Conservation (phyloP, 2,113 vertebrate genomes). For the Cichladusa arquata region DNA sequence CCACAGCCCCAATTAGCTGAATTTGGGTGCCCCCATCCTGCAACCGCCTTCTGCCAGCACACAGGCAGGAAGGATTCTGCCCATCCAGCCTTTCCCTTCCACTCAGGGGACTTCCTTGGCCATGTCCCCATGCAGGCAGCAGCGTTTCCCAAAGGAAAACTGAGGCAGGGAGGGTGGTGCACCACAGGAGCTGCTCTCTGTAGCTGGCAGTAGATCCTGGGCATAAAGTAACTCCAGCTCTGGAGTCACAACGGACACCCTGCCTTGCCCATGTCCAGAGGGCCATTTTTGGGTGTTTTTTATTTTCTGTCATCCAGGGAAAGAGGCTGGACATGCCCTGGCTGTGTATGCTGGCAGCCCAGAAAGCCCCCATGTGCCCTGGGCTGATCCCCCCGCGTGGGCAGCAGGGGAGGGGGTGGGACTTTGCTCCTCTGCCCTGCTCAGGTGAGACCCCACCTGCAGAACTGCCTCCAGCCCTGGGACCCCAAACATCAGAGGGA, state of each 20-base stretch:
- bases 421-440: not conserved
- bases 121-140: rapidly evolving
- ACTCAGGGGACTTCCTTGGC: not conserved
- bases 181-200: not conserved
- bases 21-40: rapidly evolving
- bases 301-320: not conserved
- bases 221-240: not conserved
- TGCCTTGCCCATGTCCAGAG: too few relatives aligned
- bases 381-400: rapidly evolving
- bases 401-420: not conserved
- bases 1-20: rapidly evolving
- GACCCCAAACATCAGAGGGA: not conserved
- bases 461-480: not conserved
- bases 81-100: not conserved
- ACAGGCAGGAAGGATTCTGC: not conserved
- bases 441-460: not conserved
- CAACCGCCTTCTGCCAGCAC: rapidly evolving
- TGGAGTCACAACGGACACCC: not conserved
- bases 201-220: not conserved
- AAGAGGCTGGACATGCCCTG: not conserved
- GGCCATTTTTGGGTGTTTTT: rapidly evolving
- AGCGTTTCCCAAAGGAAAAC: not conserved
- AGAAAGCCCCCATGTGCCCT: not conserved
- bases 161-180: not conserved
- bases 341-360: not conserved